Conservation (phyloP, 2,888 invertebrate species). For the Drosophila imparisetae region DNA sequence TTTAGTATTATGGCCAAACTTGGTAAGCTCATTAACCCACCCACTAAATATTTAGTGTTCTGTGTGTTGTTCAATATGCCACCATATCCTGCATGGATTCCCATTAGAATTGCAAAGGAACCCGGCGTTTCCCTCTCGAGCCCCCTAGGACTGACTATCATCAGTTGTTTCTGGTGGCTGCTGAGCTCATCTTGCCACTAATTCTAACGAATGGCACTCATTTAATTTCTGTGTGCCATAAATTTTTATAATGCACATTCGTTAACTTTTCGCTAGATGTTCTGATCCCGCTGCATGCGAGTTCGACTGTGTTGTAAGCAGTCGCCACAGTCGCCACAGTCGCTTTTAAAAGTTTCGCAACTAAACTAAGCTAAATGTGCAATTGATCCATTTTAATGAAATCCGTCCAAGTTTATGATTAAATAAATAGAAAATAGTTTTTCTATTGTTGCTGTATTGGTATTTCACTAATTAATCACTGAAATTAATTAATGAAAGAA, state of each 20-base stretch:
- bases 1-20: constrained; percentile 30
- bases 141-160: constrained; percentile 9
- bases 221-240: constrained; percentile 74
- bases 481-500: background rate
- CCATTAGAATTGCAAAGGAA: constrained; percentile 11
- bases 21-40: constrained; percentile 39
- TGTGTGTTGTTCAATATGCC: constrained; percentile 27
- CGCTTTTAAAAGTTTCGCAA: constrained; percentile 27
- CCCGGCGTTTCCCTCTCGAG: too few relatives aligned
- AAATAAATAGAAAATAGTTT: background rate
- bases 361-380: background rate
- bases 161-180: constrained; percentile 11
- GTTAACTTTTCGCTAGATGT: constrained; percentile 22
- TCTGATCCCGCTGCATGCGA: constrained; percentile 32
- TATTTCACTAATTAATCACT: background rate
- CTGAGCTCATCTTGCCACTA: constrained; percentile 65
- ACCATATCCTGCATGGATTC: constrained; percentile 13
- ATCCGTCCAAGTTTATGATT: background rate
- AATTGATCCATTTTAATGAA: background rate
- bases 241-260: constrained; percentile 65
- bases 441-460: background rate
- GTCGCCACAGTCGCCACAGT: constrained; percentile 49
- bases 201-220: constrained; percentile 72
- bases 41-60: constrained; percentile 12
- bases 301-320: constrained; percentile 43